These are phyloP conservation scores for Alectoris magna DNA, from an alignment of 2,797 vertebrate genomes.

Conservation along the genomic window DNA sequence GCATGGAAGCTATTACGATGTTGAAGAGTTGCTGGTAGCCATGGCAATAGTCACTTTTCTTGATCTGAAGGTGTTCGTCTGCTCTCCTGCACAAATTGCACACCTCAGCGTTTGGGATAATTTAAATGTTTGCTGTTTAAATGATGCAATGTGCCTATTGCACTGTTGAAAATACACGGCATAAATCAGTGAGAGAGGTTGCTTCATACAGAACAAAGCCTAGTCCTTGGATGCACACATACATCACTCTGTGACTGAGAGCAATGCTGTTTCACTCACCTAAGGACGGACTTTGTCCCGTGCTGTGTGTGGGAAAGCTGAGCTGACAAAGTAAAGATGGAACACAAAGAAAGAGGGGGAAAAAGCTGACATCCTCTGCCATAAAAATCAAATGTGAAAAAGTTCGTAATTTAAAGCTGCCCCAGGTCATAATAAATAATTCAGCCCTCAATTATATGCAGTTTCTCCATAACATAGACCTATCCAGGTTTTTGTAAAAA, in stretches of 20 bases:
- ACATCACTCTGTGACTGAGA: background rate
- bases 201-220: background rate
- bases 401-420: slow-evolving; percentile 67
- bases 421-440: slow-evolving; percentile 51
- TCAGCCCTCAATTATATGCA: background rate
- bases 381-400: background rate
- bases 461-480: background rate
- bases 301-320: background rate
- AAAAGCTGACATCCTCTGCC: background rate
- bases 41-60: slow-evolving; percentile 15
- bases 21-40: slow-evolving; percentile 25
- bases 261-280: background rate
- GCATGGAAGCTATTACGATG: background rate
- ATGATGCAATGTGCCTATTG: background rate
- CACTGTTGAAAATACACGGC: background rate
- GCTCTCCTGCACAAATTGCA: background rate
- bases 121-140: background rate
- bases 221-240: background rate
- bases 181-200: background rate
- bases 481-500: background rate
- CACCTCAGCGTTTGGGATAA: background rate
- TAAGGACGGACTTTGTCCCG: background rate
- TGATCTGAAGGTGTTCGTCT: background rate
- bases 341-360: background rate
- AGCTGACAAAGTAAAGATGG: background rate